These are phyloP conservation scores for Drosophila lacteicornis DNA, from an alignment of 1,140 invertebrate genomes.

Conservation along the genomic window DNA sequence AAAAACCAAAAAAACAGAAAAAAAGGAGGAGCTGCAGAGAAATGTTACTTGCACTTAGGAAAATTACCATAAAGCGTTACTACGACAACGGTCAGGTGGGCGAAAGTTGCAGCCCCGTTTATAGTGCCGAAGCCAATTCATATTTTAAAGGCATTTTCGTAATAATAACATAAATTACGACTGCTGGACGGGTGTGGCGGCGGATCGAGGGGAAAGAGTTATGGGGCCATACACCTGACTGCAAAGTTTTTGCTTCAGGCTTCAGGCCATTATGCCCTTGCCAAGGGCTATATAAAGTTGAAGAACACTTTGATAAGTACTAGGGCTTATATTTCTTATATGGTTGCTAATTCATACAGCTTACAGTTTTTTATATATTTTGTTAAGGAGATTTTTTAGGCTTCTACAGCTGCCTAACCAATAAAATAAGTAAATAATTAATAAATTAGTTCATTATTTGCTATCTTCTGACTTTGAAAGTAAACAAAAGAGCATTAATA, in stretches of 20 bases:
- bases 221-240: conserved; percentile 32
- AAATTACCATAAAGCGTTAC: conserved; percentile 80
- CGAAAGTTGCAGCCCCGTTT: conserved; percentile 18
- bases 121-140: conserved; percentile 52
- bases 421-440: background rate
- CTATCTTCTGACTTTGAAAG: background rate
- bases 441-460: background rate
- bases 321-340: background rate
- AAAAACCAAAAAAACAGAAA: background rate
- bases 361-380: background rate
- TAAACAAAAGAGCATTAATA: background rate
- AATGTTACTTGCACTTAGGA: conserved; percentile 75
- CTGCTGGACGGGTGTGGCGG: conserved; percentile 8
- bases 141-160: conserved; percentile 62
- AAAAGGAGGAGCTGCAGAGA: conserved; percentile 24
- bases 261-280: conserved; percentile 1
- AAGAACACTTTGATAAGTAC: background rate
- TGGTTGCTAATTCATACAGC: background rate
- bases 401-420: too few relatives aligned
- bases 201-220: conserved; percentile 30
- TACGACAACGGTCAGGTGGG: conserved; percentile 46
- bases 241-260: conserved; percentile 32
- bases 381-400: background rate
- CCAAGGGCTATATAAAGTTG: background rate
- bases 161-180: conserved; percentile 62